Evolutionary conservation across 53 echinoderm and acorn worm genomes (phyloP).

Genomic region (Paracentrotus lividus): DNA sequence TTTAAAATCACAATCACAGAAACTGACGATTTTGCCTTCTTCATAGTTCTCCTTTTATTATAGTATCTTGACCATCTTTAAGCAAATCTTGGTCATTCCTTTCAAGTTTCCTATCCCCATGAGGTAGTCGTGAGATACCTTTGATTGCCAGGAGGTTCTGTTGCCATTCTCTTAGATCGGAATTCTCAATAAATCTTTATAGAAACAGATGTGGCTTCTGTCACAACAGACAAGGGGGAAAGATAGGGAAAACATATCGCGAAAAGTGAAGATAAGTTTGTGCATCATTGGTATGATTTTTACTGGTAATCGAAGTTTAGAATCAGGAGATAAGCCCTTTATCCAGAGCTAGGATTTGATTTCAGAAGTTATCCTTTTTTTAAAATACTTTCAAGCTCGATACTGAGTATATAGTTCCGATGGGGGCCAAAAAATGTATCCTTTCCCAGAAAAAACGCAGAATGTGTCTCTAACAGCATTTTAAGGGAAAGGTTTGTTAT

Average conservation of each 20-base stretch:
- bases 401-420: no score
- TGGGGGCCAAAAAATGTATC: no score
- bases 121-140: conserved; percentile 81
- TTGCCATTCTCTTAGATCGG: conserved; percentile 75
- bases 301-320: neutral
- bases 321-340: neutral
- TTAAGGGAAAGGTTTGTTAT: no score
- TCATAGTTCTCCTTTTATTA: conserved; percentile 75
- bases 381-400: no score
- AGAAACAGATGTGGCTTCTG: conserved; percentile 78
- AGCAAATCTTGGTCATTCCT: conserved; percentile 79
- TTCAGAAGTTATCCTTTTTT: no score
- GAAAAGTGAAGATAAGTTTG: no score
- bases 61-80: conserved; percentile 91
- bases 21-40: conserved; percentile 72
- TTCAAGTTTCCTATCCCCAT: conserved; percentile 91
- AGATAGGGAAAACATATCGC: no score
- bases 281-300: neutral
- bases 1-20: conserved; percentile 37
- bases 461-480: no score
- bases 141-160: conserved; percentile 92
- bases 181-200: conserved; percentile 76
- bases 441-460: no score
- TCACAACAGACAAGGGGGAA: neutral
- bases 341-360: neutral